These are phyloP conservation scores for Altica lythri DNA, from an alignment of 2,888 invertebrate species.

Conservation along the genomic window DNA sequence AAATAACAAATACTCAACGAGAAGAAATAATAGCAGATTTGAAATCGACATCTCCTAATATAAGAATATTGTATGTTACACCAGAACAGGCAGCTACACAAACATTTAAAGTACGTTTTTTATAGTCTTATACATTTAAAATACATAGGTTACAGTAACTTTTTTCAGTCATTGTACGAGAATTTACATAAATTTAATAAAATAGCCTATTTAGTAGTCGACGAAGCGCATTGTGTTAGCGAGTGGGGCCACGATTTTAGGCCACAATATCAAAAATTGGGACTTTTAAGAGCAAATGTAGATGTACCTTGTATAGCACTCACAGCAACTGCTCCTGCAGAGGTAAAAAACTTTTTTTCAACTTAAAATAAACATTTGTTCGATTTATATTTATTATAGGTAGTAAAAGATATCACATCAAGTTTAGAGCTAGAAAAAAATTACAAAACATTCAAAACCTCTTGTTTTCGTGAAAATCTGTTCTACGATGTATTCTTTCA, in stretches of 20 bases:
- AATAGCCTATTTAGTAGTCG: slow-evolving; percentile 89
- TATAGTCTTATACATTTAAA: neutral
- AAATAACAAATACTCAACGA: slow-evolving; percentile 77
- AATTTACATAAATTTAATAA: slow-evolving; percentile 75
- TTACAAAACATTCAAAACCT: slow-evolving; percentile 70
- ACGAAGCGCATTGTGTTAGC: slow-evolving; percentile 98
- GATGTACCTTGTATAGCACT: slow-evolving; percentile 86
- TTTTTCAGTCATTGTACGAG: slow-evolving; percentile 63
- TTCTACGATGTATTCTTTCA: slow-evolving; percentile 93
- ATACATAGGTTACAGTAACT: slow-evolving; percentile 1
- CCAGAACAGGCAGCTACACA: slow-evolving; percentile 92
- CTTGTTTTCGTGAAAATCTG: slow-evolving; percentile 90
- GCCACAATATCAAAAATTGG: slow-evolving; percentile 91
- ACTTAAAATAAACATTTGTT: neutral
- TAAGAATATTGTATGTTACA: slow-evolving; percentile 90
- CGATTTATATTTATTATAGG: no score
- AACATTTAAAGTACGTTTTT: slow-evolving; percentile 64
- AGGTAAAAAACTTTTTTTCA: slow-evolving; percentile 51
- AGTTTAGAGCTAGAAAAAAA: slow-evolving; percentile 65
- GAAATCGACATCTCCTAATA: slow-evolving; percentile 68
- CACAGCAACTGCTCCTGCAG: slow-evolving; percentile 89
- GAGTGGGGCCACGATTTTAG: slow-evolving; percentile 99
- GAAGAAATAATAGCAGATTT: slow-evolving; percentile 79
- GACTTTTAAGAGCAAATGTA: slow-evolving; percentile 68
- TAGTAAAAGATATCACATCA: slow-evolving; percentile 79